Percentiles rank a stretch among this genome's conserved stretches.
phyloP scores from a whole-genome alignment of 92 coral and sea anemone genomes.

The Isaurus tuberculatus region DNA sequence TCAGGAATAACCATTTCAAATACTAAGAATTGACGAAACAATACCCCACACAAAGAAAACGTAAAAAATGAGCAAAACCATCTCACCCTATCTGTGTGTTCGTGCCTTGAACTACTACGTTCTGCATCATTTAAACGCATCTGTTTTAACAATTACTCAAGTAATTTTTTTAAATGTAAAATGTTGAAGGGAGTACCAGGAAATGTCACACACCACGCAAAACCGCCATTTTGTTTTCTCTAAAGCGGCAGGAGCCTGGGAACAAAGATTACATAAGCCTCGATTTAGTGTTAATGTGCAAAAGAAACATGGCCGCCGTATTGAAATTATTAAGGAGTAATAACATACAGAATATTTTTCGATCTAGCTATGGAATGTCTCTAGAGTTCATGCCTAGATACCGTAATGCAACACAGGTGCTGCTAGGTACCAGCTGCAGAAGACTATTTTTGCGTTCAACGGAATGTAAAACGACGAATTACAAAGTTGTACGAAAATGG shows the following conservation, averaged over 20 bases:
- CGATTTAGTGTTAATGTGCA: constrained; percentile 17
- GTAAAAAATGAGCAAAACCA: neutral
- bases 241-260: neutral
- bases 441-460: neutral
- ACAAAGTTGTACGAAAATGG: neutral
- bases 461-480: neutral
- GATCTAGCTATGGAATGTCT: constrained; percentile 11
- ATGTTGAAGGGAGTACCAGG: no score
- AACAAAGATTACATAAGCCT: neutral
- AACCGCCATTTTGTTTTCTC: neutral
- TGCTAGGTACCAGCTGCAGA: constrained; percentile 37
- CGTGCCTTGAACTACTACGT: neutral
- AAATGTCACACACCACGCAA: neutral
- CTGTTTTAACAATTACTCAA: neutral
- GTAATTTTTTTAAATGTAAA: neutral
- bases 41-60: neutral
- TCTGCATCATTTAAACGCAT: neutral
- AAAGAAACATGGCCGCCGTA: constrained; percentile 20
- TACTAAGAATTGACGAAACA: neutral
- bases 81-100: neutral
- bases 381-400: neutral
- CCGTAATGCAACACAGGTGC: constrained; percentile 26
- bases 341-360: constrained; percentile 19
- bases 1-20: no score
- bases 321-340: neutral